phyloP scores from a whole-genome alignment of 2,113 vertebrate species.

The Callaeas wilsoni region DNA sequence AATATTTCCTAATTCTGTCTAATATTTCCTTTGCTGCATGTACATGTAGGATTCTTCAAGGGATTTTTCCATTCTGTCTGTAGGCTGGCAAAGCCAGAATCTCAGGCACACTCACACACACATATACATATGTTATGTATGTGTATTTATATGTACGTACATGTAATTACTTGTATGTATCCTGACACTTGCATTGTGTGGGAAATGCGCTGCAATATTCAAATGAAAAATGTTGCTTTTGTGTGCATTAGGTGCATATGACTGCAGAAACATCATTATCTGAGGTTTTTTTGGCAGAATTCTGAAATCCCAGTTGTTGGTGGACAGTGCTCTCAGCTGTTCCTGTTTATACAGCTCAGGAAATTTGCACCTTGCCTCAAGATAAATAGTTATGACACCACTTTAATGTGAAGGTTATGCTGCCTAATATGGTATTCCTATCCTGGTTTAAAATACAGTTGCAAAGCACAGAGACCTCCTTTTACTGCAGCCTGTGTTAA shows the following conservation, averaged over 20 bases:
- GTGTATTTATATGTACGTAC: background rate
- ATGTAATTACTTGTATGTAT: background rate
- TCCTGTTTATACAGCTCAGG: background rate
- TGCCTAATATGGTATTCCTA: background rate
- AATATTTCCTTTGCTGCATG: rapidly evolving
- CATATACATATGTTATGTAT: rapidly evolving
- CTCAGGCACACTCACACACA: rapidly evolving
- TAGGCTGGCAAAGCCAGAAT: background rate
- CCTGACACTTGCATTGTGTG: background rate
- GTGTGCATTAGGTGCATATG: background rate
- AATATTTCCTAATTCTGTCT: background rate
- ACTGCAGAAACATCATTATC: background rate
- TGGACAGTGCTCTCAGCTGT: background rate
- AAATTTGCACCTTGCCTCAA: background rate
- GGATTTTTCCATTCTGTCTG: background rate
- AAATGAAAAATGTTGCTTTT: background rate
- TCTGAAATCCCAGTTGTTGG: background rate
- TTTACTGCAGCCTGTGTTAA: background rate
- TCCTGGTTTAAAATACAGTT: background rate
- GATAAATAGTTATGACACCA: background rate
- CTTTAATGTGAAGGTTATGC: background rate
- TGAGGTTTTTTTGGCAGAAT: background rate
- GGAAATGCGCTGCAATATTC: background rate
- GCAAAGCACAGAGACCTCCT: background rate
- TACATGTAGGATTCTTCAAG: background rate